Conservation (phyloP, 2,888 invertebrate genomes). For the Philonicus albiceps region DNA sequence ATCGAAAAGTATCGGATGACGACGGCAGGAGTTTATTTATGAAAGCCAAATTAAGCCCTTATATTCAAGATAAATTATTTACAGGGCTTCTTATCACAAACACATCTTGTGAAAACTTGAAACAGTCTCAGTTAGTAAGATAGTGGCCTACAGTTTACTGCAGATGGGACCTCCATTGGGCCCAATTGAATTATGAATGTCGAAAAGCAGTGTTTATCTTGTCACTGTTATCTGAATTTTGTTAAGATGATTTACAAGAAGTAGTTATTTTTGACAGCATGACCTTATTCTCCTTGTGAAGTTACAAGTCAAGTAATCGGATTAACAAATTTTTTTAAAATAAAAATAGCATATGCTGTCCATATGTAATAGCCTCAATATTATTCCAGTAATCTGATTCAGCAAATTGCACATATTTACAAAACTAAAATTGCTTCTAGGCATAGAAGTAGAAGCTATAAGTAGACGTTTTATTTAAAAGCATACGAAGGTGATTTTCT, state of each 20-base stretch:
- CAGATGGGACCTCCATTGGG: neutral
- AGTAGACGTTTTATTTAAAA: neutral
- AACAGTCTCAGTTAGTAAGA: neutral
- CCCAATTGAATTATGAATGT: neutral
- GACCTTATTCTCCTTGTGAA: neutral
- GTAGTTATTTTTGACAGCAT: neutral
- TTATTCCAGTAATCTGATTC: neutral
- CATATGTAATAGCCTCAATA: neutral
- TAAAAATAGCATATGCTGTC: too few species aligned
- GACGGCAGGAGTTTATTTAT: conserved; percentile 28
- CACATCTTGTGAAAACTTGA: neutral
- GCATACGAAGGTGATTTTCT: neutral
- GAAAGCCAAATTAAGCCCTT: conserved; percentile 18
- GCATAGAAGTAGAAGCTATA: neutral
- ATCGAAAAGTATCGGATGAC: conserved; percentile 11
- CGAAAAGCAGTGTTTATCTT: neutral
- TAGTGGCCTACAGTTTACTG: neutral
- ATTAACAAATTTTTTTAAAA: neutral
- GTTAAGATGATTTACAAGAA: neutral
- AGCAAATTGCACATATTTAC: neutral
- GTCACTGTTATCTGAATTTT: neutral
- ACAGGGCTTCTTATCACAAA: neutral
- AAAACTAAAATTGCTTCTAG: neutral
- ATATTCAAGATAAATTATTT: conserved; percentile 2
- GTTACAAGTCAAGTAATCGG: neutral